Base-by-base conservation (phyloP, 2,797 vertebrate genomes). In the Xenentodon cancila region DNA sequence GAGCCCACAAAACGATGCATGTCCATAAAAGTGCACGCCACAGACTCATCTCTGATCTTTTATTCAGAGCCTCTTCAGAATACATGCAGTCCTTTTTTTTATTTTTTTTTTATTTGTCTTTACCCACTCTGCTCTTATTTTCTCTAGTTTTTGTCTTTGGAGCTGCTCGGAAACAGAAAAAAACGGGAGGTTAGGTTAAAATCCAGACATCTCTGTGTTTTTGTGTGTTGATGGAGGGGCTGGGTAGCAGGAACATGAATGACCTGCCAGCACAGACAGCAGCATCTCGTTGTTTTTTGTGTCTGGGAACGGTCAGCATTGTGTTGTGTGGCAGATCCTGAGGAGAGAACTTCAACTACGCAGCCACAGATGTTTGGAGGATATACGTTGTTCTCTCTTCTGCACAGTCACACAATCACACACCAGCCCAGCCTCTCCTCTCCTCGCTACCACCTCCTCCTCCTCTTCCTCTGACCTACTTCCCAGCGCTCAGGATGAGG, bases 391-490 rank as follows among this genome's bases (percentile, higher is more conserved):
- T 54, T 54, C 49, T 8, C 40, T 67, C 22, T 21, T 30, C 47
- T 43, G 4, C 22, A 19, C 51, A 20, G 45, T 71, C 19, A 15
- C 45, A 19, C 51, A 20, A 42, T 71, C 19, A 15, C 45, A 45
- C 53, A 55, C 32, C 53, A 53, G 53, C 37, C 19, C 19, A 2
- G 9, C 56, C 66, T 75, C 25, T 12, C 56, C 68, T 75, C 64
- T 86, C 46, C 73, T 60, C 71, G 51, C 59, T 58, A 17, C 56
- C 8, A 0, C 80, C 68, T 45, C 47, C 50, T 69, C 64, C 53
- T 71, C 72, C 27, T 70, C 45, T 19, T 83, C 79, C 62, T 68
- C 68, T 94, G 92, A 92, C 91, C 93, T 92, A 93, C 84, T 92
- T 92, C 87, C 72, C 59, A 58, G 74, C 51, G 30, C 71, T 71